Conservation (phyloP, 1,140 invertebrate genomes). For the Calephelis nemesis region DNA sequence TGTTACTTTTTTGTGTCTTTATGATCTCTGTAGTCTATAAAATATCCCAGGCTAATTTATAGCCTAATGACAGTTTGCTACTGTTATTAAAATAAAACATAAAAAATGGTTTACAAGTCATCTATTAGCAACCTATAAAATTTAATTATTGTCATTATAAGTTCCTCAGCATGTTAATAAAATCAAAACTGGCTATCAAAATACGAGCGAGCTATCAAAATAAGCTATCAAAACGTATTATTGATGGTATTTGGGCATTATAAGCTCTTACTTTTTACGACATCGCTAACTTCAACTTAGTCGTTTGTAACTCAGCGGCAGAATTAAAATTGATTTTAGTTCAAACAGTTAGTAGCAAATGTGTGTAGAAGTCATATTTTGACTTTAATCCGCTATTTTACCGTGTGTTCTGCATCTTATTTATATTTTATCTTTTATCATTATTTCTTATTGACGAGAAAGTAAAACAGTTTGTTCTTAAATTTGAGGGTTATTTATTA, state of each 20-base stretch:
- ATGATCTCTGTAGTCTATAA: conserved; percentile 3
- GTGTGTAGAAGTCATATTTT: no score
- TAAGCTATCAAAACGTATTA: conserved; percentile 1
- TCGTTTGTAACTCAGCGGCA: no score
- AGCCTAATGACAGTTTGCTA: not conserved
- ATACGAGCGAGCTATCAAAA: not conserved
- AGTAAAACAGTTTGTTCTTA: no score
- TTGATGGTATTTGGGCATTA: not conserved
- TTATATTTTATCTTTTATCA: no score
- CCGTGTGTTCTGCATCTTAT: no score
- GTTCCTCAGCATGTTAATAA: not conserved
- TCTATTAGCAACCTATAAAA: conserved; percentile 9
- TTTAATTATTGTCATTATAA: conserved; percentile 3
- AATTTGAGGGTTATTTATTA: no score
- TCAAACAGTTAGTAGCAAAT: no score
- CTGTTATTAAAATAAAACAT: conserved; percentile 7
- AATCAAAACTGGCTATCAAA: not conserved
- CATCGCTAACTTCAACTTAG: no score
- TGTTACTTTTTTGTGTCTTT: not conserved
- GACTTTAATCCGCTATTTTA: no score
- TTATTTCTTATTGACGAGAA: no score
- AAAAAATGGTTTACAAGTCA: not conserved
- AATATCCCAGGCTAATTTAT: conserved; percentile 21
- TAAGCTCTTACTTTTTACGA: conserved; percentile 5
- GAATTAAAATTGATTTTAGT: no score